These are phyloP conservation scores for Rafetus swinhoei DNA, from an alignment of 2,113 vertebrate species.

Conservation along the genomic window DNA sequence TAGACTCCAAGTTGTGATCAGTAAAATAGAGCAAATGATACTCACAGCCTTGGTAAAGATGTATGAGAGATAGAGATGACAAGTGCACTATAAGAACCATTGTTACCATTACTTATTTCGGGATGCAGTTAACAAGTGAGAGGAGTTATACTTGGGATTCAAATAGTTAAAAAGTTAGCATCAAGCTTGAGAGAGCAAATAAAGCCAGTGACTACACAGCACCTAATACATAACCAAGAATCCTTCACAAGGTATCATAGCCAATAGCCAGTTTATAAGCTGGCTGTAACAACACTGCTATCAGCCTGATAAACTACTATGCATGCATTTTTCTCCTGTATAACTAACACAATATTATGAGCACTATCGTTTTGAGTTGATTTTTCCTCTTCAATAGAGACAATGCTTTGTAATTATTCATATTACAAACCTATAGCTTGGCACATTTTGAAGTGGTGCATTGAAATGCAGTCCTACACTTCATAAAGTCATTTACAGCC, in stretches of 20 bases:
- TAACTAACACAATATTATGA: neutral
- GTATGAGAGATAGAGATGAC: neutral
- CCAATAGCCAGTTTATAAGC: neutral
- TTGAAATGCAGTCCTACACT: neutral
- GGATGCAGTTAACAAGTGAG: neutral
- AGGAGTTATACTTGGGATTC: neutral
- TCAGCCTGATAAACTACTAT: neutral
- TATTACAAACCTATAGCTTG: neutral
- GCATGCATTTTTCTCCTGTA: neutral
- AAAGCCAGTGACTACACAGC: neutral
- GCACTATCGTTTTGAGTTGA: fast-evolving
- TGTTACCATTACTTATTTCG: neutral
- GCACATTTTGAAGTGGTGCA: neutral
- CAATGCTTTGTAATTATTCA: neutral
- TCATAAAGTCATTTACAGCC: fast-evolving
- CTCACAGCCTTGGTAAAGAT: fast-evolving
- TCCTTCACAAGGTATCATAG: neutral
- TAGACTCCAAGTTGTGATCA: neutral
- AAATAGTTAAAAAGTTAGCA: fast-evolving
- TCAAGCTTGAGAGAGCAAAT: neutral
- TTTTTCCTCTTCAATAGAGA: fast-evolving
- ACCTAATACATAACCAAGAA: fast-evolving
- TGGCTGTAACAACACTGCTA: fast-evolving
- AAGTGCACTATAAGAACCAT: neutral
- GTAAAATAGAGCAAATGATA: neutral